Base-by-base conservation (phyloP, 2,888 invertebrate species). In the Xylota sylvarum region DNA sequence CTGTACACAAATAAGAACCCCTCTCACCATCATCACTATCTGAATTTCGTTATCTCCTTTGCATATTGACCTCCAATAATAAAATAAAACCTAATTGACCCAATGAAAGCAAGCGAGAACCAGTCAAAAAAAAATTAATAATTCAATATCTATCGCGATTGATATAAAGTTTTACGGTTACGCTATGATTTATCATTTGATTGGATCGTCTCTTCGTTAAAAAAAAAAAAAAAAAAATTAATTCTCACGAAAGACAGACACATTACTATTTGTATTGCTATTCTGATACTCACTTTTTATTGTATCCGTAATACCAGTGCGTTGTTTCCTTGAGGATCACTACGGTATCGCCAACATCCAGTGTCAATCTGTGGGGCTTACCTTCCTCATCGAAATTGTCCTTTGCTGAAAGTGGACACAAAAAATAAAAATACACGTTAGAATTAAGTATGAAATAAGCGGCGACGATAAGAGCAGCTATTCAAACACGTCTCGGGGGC, bases 281-380 rank as follows among this genome's bases (percentile, higher is more conserved):
- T 43, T n/a, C n/a, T 7, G 6, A 2, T 77, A 91, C 92, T 91
- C 82, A 93, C 93, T 91, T 91, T 89, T 92, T 92, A 82, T 90
- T 92, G 88, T 91, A 93, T 80, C 93, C 93, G 90, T 92, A 93
- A 89, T 91, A 93, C 93, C 93, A 93, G 83, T 93, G 90, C 50
- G 91, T 90, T 60, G 91, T 92, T 88, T 92, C 92, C 87, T 92
- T 92, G 43, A 92, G 89, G 88, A 93, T 92, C 60, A 93, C 90
- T 76, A 93, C 90, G 32, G 91, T 88, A 89, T 93, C 93, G 46
- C 93, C 93, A 84, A 93, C 92, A 90, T 93, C 93, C 86, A 93
- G 85, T 64, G 89, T 90, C 37, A 93, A 87, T 62, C 93, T 91
- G 89, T 93, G 92, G 37, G 92, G 91, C 89, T 92, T 92, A 70